Base-by-base conservation (phyloP, 2,797 vertebrate species). In the Phoeniculus purpureus region DNA sequence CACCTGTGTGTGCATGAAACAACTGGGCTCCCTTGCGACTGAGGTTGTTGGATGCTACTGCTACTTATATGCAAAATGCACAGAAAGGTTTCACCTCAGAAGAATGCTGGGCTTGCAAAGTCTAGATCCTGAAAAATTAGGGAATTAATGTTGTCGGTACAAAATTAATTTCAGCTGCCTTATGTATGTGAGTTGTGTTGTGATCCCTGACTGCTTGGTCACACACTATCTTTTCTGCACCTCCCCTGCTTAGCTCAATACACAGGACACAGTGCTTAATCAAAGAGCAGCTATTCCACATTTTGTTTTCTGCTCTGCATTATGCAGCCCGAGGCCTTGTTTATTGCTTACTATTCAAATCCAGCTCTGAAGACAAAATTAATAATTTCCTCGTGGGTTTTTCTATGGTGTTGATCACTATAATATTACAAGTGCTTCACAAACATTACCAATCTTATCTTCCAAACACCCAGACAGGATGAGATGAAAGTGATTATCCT, bases 301-400 rank as follows among this genome's bases (percentile, higher is more conserved):
- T 75, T 96, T 94, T 85, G 86, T 90, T 90, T 90, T 92, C 84
- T 78, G 88, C 79, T 81, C 31, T 37, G 68, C 60, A 82, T 77
- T 92, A 80, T 87, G 76, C 86, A 90, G 93, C 87, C 67, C 3
- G 12, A 94, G 73, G 92, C 85, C 87, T 87, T 91, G 80, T 87
- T 95, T 95, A 95, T 93, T 95, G 93, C 92, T 81, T 93, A 93
- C 88, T 81, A 94, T 94, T 93, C 92, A 94, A 87, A 93, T 64
- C 34, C 70, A 85, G 66, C 60, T 90, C 91, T 21, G 78, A 91
- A 93, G 88, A 93, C 88, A 94, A 95, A 94, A 96, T 95, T 94
- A 94, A 64, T 95, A 94, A 96, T 95, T 93, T 96, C 94, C 95
- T 96, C 43, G 26, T 89, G 91, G 93, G 87, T 71, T 91, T 93